Percentiles rank a stretch among this genome's conserved stretches.
Conservation (phyloP, 1,140 invertebrate genomes). For the Papilio polytes region DNA sequence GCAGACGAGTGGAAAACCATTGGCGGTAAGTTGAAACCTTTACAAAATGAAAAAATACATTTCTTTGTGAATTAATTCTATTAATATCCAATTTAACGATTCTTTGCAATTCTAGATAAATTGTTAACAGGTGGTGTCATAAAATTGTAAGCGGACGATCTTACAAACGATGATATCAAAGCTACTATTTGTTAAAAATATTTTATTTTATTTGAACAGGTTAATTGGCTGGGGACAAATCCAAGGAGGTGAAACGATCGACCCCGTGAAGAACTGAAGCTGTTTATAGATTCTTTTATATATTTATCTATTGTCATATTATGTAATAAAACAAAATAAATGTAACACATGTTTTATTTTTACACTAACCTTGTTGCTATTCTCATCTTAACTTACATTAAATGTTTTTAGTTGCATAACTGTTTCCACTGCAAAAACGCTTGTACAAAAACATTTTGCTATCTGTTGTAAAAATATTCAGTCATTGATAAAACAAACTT, state of each 20-base stretch:
- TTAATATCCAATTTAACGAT: background rate
- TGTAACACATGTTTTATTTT: slow-evolving; percentile 38
- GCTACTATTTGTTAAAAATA: background rate
- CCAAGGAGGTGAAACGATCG: slow-evolving; percentile 95
- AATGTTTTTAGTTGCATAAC: too few relatives aligned
- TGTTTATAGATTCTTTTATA: slow-evolving; percentile 67
- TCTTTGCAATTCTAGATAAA: background rate
- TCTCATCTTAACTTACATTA: too few relatives aligned
- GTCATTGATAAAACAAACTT: too few relatives aligned
- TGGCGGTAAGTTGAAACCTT: slow-evolving; percentile 90
- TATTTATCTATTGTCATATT: slow-evolving; percentile 62
- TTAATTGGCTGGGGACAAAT: slow-evolving; percentile 99
- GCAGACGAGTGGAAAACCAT: slow-evolving; percentile 99
- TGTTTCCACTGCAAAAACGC: too few relatives aligned
- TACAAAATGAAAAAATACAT: background rate
- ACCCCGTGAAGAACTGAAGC: slow-evolving; percentile 85
- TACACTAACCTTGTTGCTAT: background rate
- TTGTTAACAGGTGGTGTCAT: background rate
- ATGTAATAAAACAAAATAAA: slow-evolving; percentile 68
- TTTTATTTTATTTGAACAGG: slow-evolving; percentile 79
- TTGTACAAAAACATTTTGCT: too few relatives aligned
- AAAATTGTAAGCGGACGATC: too few relatives aligned
- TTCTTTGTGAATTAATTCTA: background rate
- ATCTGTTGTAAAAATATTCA: too few relatives aligned
- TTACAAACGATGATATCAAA: too few relatives aligned